Evolutionary conservation across 2,888 invertebrate genomes (phyloP).

Genomic region (Drosophila rellima): DNA sequence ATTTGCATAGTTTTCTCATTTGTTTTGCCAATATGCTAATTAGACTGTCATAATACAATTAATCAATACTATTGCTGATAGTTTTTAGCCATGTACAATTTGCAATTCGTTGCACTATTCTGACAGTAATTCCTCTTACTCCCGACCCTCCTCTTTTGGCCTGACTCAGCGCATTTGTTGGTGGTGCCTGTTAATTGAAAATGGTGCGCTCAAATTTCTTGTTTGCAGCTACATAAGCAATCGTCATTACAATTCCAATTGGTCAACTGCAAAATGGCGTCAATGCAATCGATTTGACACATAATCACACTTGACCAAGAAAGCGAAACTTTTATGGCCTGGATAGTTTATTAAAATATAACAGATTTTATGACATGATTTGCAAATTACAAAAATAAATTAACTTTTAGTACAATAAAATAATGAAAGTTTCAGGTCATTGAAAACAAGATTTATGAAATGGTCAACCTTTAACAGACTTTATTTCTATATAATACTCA

Average conservation of each 20-base stretch:
- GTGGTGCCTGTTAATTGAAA: constrained; percentile 68
- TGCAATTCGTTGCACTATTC: constrained; percentile 46
- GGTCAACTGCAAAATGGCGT: constrained; percentile 30
- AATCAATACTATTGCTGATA: constrained; percentile 19
- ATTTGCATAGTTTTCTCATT: constrained; percentile 34
- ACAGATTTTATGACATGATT: not conserved
- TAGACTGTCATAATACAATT: constrained; percentile 38
- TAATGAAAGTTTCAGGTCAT: not conserved
- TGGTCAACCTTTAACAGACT: not conserved
- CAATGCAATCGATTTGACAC: constrained; percentile 30
- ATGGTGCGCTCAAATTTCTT: constrained; percentile 69
- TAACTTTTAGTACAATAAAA: not conserved
- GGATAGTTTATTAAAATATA: not conserved
- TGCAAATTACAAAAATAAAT: not conserved
- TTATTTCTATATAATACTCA: not conserved
- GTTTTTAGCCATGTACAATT: constrained; percentile 47
- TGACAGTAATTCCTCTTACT: constrained; percentile 6
- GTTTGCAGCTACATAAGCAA: constrained; percentile 63
- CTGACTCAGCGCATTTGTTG: constrained; percentile 67
- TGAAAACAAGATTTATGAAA: too few species aligned
- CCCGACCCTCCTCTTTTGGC: constrained; percentile 3
- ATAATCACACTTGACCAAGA: constrained; percentile 43
- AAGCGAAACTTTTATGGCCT: constrained; percentile 27
- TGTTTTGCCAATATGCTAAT: constrained; percentile 29
- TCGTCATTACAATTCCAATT: constrained; percentile 33